phyloP scores from a whole-genome alignment of 23 tunicate genomes.

The Botrylloides violaceus region DNA sequence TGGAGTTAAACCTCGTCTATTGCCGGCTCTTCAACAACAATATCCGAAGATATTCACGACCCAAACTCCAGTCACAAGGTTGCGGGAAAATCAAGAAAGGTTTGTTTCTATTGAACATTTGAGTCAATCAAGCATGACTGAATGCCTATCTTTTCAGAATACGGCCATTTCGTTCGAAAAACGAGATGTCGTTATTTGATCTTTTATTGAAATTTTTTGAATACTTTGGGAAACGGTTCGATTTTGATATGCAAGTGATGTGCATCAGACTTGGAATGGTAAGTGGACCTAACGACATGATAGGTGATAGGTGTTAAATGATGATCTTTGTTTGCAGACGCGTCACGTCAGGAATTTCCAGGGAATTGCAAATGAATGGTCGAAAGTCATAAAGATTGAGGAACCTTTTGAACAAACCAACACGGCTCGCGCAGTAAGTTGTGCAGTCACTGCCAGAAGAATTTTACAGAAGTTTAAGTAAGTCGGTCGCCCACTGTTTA shows the following conservation, averaged over 20 bases:
- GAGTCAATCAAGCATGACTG: too few relatives aligned
- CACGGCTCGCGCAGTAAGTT: slow-evolving; percentile 50
- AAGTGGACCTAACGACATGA: not conserved
- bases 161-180: slow-evolving; percentile 4
- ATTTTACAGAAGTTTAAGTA: slow-evolving; percentile 20
- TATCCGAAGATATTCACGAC: slow-evolving; percentile 6
- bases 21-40: slow-evolving; percentile 31
- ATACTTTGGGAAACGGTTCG: slow-evolving; percentile 31
- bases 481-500: not conserved
- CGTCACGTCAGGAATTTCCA: not conserved
- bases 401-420: slow-evolving; percentile 70
- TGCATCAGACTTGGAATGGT: slow-evolving; percentile 52
- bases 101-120: too few relatives aligned
- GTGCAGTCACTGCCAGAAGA: not conserved
- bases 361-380: not conserved
- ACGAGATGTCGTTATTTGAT: slow-evolving; percentile 41
- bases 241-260: slow-evolving; percentile 37
- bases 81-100: too few relatives aligned
- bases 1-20: slow-evolving; percentile 36
- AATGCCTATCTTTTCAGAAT: slow-evolving; percentile 1
- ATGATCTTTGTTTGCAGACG: too few relatives aligned
- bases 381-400: slow-evolving; percentile 37
- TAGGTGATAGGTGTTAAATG: too few relatives aligned
- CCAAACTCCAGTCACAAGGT: too few relatives aligned
- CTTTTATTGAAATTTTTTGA: slow-evolving; percentile 47